Evolutionary conservation across 2,113 vertebrate species (phyloP).

Genomic region (Cebidichthys violaceus): DNA sequence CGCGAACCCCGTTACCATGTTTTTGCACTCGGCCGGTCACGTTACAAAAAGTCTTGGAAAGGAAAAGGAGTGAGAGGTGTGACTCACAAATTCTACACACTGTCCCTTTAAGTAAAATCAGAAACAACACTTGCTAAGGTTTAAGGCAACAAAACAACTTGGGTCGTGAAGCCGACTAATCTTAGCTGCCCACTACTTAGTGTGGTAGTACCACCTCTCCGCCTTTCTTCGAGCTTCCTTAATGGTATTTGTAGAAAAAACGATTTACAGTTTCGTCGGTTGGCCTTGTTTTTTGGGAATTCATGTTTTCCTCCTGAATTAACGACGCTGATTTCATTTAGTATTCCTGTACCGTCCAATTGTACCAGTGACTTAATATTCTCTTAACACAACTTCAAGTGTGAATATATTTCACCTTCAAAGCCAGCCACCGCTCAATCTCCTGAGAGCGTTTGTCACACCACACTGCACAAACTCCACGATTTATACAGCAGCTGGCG

Average conservation of each 20-base stretch:
- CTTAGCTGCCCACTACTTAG: background rate
- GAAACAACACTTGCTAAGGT: background rate
- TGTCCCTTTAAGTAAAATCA: background rate
- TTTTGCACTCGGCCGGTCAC: background rate
- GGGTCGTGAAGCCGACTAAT: background rate
- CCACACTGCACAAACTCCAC: constrained; percentile 47
- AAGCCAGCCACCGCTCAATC: constrained; percentile 60
- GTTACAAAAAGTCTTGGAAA: background rate
- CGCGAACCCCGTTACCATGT: background rate
- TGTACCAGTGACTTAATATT: constrained; percentile 53
- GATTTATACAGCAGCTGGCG: constrained; percentile 78
- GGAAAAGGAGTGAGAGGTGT: background rate
- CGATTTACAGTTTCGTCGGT: background rate
- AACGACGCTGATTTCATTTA: constrained; percentile 16
- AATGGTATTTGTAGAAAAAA: background rate
- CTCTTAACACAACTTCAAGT: constrained; percentile 54
- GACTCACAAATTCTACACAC: background rate
- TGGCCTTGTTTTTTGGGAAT: background rate
- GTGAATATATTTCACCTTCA: constrained; percentile 69
- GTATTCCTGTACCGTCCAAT: constrained; percentile 22
- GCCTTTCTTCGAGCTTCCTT: background rate
- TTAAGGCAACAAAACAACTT: too few relatives aligned
- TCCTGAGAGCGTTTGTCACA: constrained; percentile 69
- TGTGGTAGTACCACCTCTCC: background rate
- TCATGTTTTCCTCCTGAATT: constrained; percentile 22